Evolutionary conservation across 2,888 invertebrate genomes (phyloP), one percentile per base, ranked within the genome.

Genomic region (Yponomeuta sedellus): DNA sequence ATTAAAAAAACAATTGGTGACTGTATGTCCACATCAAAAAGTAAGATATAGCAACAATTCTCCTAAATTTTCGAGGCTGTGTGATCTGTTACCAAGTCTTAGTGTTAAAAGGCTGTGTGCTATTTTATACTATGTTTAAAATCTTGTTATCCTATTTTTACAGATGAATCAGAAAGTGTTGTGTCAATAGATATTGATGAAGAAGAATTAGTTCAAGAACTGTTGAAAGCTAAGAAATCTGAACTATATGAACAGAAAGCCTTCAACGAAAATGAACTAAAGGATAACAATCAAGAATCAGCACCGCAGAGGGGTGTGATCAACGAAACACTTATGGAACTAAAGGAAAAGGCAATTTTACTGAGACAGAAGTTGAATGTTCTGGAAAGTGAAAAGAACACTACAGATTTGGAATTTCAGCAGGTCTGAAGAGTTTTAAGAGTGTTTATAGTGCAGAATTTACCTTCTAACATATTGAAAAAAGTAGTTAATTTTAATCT

Each of bases 401-500:
- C 84, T 58, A 85, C 88, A 85, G 83, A 86, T 73, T 80, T 84
- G 65, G 90, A 89, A 74, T 88, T 77, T 76, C 78, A 81, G 65
- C 88, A 89, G 83, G 90, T 89, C 66, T 16, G 5, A 11, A n/a
- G 19, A 59, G 22, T 59, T 59, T 34, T 34, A 34, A 34, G 34
- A 34, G 34, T 34, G 34, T 34, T 34, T 34, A 34, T 34, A 34
- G 1, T 34, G 34, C 34, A 34, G 6, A 6, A 5, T 34, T 34
- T 34, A 34, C 10, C 1, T 34, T 34, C 34, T 34, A 8, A 34
- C 34, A 8, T 34, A 34, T 34, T 6, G 34, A 34, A 8, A 34
- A 34, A 8, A 6, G 10, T 8, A 1, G 34, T 8, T 1, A n/a
- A n/a, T n/a, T n/a, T n/a, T n/a, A n/a, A n/a, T 8, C 44, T 44